Evolutionary conservation across 2,888 invertebrate genomes (phyloP), one percentile per base, ranked within the genome.

Genomic region (Plebejus argus): DNA sequence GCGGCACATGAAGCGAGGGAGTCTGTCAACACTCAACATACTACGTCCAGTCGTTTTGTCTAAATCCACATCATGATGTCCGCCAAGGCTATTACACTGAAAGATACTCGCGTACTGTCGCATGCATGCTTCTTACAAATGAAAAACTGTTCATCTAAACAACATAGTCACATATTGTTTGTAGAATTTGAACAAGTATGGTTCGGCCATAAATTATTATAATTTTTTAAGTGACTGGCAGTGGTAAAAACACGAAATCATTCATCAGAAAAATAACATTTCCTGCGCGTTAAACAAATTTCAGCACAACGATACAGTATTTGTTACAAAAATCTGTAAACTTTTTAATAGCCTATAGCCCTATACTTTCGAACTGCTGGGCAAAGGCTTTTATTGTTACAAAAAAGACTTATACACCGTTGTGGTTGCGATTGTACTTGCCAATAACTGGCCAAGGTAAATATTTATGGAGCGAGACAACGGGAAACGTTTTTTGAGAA

Each of bases 401-500:
- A 10, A 74, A 74, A 39, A 49, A 74, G 6, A 12, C 53, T 23
- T 20, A 72, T 53, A 18, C 28, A 77, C 80, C 78, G 79, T 87
- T 83, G 77, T 82, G 80, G 78, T 1, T 78, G 20, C 81, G 84
- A 83, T 80, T 80, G 87, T 91, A 88, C 88, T 86, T 83, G 89
- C 90, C 92, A 93, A 92, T 93, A 93, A 91, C 92, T 88, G 91
- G 87, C 88, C 89, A 88, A 84, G 83, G 86, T 86, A 89, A 93
- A 93, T 93, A 93, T 94, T 93, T 86, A 85, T 87, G 85, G 84
- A 86, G 86, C 87, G 91, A 91, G 91, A 92, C 92, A 91, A 91
- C 90, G 89, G 83, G 86, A 66, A 78, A 83, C 85, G 90, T 90
- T 92, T 94, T 93, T 94, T 93, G 92, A 93, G 93, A 92, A 93